phyloP scores from a whole-genome alignment of 2,113 vertebrate species.

The Callorhinus ursinus region DNA sequence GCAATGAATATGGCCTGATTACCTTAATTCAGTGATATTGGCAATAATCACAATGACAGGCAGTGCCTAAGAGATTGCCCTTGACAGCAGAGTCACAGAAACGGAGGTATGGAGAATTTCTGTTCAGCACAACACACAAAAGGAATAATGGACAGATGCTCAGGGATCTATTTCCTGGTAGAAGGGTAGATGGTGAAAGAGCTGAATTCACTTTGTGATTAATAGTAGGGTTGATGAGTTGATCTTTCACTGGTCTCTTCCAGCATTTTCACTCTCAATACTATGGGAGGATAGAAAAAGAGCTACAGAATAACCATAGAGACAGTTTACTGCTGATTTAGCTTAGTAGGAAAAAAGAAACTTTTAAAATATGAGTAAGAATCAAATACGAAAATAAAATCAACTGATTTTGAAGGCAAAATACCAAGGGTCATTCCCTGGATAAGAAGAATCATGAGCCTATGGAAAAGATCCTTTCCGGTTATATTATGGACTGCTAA shows the following conservation, averaged over 20 bases:
- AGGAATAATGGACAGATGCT: neutral
- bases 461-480: neutral
- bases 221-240: neutral
- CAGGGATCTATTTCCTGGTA: neutral
- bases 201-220: constrained; percentile 47
- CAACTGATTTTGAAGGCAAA: constrained; percentile 41
- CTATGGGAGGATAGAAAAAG: neutral
- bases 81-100: constrained; percentile 51
- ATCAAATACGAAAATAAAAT: constrained; percentile 55
- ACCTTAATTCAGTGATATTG: constrained; percentile 69
- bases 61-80: constrained; percentile 49
- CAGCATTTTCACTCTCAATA: neutral
- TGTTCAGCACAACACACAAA: constrained; percentile 42
- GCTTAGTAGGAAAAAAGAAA: neutral
- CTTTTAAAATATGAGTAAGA: neutral
- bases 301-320: neutral
- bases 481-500: neutral
- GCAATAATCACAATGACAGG: constrained; percentile 67
- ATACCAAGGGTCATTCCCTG: neutral
- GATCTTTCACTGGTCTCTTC: neutral
- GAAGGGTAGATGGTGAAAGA: constrained; percentile 22
- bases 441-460: neutral
- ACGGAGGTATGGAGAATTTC: constrained; percentile 55
- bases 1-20: constrained; percentile 73
- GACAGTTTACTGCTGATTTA: constrained; percentile 22